Evolutionary conservation across 2,113 vertebrate genomes (phyloP), one percentile per base, ranked within the genome.

Genomic region (Chaenocephalus aceratus): DNA sequence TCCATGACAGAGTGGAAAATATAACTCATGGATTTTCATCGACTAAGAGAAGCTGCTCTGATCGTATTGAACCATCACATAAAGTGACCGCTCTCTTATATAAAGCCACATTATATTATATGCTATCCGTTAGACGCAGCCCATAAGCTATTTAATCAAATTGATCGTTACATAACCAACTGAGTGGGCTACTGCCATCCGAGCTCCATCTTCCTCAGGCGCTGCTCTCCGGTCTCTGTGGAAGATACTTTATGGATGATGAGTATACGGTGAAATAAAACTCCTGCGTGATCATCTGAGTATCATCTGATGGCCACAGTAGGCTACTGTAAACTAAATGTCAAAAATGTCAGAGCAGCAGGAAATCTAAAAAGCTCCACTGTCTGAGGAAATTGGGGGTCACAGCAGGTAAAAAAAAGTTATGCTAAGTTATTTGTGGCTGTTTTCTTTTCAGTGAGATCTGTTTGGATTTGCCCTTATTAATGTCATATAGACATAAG

Each of bases 151-250:
- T 91, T 91, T 91, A 91, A 92, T 91, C 86, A 86, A 88, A 93
- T 89, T 88, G 90, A 93, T 91, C 48, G 54, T 94, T 93, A 88
- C 85, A 84, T 93, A 91, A 93, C 90, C 82, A 84, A 90, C 74
- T 89, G 87, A 92, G 87, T 92, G 87, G 86, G 92, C 87, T 81
- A 66, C 86, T 60, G 79, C 86, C 73, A 90, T 86, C 87, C 64
- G 13, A 87, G 83, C 90, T 85, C 75, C 83, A 79, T 91, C 84
- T 88, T 92, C 79, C 91, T 79, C 84, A 78, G 79, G 79, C 85
- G 77, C 74, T 30, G 67, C 72, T 79, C 80, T 83, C 68, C 64
- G 30, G 59, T 84, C 86, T 89, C 77, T 79, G 73, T 36, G 63
- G 86, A 84, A 86, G 90, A 87, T 80, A 76, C 80, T 88, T 90